These are phyloP conservation scores for Bufo bufo DNA, from an alignment of 2,113 vertebrate genomes.

Conservation along the genomic window DNA sequence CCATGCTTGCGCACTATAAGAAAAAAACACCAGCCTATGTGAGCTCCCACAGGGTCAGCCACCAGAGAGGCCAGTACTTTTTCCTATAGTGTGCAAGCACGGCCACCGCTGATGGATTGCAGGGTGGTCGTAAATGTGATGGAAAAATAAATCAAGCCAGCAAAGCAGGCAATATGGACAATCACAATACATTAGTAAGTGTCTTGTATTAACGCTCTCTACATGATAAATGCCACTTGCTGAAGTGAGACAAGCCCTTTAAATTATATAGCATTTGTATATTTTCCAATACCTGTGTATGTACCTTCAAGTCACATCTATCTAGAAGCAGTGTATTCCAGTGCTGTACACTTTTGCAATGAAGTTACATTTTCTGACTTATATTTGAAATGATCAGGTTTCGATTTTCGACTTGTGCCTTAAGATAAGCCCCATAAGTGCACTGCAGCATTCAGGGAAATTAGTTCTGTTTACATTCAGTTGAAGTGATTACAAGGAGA, in stretches of 20 bases:
- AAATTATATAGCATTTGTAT: background rate
- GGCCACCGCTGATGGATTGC: too few relatives aligned
- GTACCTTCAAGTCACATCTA: background rate
- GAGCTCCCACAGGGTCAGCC: too few relatives aligned
- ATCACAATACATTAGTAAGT: too few relatives aligned
- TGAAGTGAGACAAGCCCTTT: background rate
- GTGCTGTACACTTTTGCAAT: conserved; percentile 1
- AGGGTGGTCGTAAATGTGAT: too few relatives aligned
- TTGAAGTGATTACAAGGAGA: conserved; percentile 12
- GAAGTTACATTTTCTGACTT: conserved; percentile 31
- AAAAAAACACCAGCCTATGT: too few relatives aligned
- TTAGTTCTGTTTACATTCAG: conserved; percentile 22
- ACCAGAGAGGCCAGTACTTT: too few relatives aligned
- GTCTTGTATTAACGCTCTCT: too few relatives aligned
- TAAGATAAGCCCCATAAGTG: conserved; percentile 3
- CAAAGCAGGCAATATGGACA: too few relatives aligned
- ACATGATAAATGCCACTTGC: too few relatives aligned
- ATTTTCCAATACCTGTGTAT: background rate
- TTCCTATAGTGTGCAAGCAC: too few relatives aligned
- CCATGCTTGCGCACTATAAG: too few relatives aligned
- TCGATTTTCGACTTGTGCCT: background rate
- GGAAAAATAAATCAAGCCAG: too few relatives aligned
- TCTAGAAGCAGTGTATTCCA: background rate
- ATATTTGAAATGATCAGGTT: conserved; percentile 28
- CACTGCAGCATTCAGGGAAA: conserved; percentile 29